A percentile compares a stretch with the other conserved stretches of the same genome.
Evolutionary conservation across 2,888 invertebrate genomes (phyloP).

Genomic region (Ormyrus nitidulus): DNA sequence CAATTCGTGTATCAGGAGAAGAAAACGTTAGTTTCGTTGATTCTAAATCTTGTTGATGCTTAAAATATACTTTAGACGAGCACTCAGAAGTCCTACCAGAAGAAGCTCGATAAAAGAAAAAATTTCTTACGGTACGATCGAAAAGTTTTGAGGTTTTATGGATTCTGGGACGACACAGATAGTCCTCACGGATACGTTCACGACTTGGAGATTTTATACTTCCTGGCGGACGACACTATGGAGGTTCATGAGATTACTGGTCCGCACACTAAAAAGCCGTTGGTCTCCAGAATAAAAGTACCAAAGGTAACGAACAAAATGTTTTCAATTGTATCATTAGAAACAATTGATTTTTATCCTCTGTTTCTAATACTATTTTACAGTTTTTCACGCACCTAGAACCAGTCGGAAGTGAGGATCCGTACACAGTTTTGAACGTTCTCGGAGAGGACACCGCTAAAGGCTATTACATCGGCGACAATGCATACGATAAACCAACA

Average conservation of each 20-base stretch:
- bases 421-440: slow-evolving; percentile 80
- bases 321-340: slow-evolving; percentile 13
- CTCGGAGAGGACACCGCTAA: slow-evolving; percentile 77
- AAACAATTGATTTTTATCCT: background rate
- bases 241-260: slow-evolving; percentile 85
- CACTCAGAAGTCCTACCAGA: background rate
- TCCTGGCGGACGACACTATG: slow-evolving; percentile 91
- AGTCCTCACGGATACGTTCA: slow-evolving; percentile 87
- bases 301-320: slow-evolving; percentile 80
- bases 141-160: slow-evolving; percentile 86
- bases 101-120: slow-evolving; percentile 69
- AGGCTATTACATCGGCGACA: slow-evolving; percentile 79
- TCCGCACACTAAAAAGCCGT: slow-evolving; percentile 83
- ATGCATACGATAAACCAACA: background rate
- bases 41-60: background rate
- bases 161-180: slow-evolving; percentile 92
- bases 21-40: background rate
- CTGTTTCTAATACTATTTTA: slow-evolving; percentile 23
- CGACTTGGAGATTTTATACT: slow-evolving; percentile 88
- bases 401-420: slow-evolving; percentile 75
- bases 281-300: slow-evolving; percentile 85
- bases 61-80: slow-evolving; percentile 1
- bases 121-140: slow-evolving; percentile 91
- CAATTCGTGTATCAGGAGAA: background rate
- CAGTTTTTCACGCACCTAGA: slow-evolving; percentile 64